Evolutionary conservation across 2,888 invertebrate genomes (phyloP).

Genomic region (Neuroscelio doddi): DNA sequence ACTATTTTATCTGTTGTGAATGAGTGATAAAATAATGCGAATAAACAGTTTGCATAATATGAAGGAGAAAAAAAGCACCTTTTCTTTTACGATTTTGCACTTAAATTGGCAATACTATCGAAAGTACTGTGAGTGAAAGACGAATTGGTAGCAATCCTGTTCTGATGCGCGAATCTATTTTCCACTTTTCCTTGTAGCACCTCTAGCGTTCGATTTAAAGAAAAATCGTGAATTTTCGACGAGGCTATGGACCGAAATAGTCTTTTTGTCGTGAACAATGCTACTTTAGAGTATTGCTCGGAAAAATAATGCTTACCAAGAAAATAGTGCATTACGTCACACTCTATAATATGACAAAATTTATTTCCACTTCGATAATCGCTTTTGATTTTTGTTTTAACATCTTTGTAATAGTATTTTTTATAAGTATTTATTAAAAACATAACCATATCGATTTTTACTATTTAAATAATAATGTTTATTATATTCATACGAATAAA

Average conservation of each 20-base stretch:
- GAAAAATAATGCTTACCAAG: slow-evolving; percentile 37
- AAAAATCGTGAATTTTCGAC: slow-evolving; percentile 46
- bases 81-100: slow-evolving; percentile 33
- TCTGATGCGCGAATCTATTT: slow-evolving; percentile 48
- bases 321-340: slow-evolving; percentile 37
- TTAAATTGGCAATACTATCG: slow-evolving; percentile 47
- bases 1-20: too few species aligned
- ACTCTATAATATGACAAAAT: slow-evolving; percentile 33
- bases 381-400: slow-evolving; percentile 31
- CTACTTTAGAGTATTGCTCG: slow-evolving; percentile 29
- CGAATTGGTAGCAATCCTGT: slow-evolving; percentile 48
- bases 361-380: slow-evolving; percentile 5
- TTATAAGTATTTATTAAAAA: too few species aligned
- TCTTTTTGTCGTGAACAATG: slow-evolving; percentile 47
- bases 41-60: slow-evolving; percentile 43
- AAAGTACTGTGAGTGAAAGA: slow-evolving; percentile 45
- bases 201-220: slow-evolving; percentile 47
- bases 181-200: slow-evolving; percentile 45
- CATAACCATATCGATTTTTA: too few species aligned
- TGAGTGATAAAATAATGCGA: slow-evolving; percentile 34
- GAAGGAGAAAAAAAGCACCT: slow-evolving; percentile 37
- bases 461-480: too few species aligned
- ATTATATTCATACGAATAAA: too few species aligned
- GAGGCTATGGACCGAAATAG: slow-evolving; percentile 38
- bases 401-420: too few species aligned